A percentile compares a stretch with the other conserved stretches of the same genome.
These are phyloP conservation scores for Lucilia cuprina DNA, from an alignment of 1,140 invertebrate genomes.

Conservation along the genomic window DNA sequence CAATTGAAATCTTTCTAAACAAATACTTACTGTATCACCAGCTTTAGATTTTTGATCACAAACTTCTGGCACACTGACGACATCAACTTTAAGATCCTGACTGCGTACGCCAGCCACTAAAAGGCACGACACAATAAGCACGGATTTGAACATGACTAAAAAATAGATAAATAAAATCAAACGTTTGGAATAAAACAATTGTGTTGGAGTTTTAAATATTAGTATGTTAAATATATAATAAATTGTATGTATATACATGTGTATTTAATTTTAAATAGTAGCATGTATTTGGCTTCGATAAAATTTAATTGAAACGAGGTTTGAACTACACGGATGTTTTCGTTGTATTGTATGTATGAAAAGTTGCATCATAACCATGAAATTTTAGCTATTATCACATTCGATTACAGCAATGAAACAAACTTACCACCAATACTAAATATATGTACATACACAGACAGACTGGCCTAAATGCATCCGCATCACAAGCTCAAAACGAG, in stretches of 20 bases:
- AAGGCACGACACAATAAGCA: conserved; percentile 57
- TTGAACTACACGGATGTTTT: background rate
- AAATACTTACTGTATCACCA: conserved; percentile 71
- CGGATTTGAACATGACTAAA: conserved; percentile 39
- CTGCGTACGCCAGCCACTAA: conserved; percentile 64
- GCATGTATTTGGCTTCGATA: background rate
- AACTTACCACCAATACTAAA: background rate
- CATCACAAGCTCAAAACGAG: background rate
- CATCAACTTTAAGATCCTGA: conserved; percentile 79
- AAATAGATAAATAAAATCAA: background rate
- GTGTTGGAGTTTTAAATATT: too few species aligned
- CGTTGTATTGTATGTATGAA: background rate
- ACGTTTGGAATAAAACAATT: background rate
- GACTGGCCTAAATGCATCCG: conserved; percentile 24
- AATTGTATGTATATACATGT: too few species aligned
- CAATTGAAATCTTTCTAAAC: too few species aligned
- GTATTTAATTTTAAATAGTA: too few species aligned
- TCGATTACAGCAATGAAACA: background rate
- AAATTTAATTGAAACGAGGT: background rate
- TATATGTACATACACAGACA: background rate
- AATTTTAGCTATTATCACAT: background rate
- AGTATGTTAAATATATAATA: background rate
- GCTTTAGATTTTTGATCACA: conserved; percentile 84
- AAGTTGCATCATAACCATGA: conserved; percentile 25
- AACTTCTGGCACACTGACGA: conserved; percentile 77